Percentiles rank a stretch among this genome's conserved stretches.
Evolutionary conservation across 1,140 invertebrate genomes (phyloP).

Genomic region (Brachionus calyciflorus): DNA sequence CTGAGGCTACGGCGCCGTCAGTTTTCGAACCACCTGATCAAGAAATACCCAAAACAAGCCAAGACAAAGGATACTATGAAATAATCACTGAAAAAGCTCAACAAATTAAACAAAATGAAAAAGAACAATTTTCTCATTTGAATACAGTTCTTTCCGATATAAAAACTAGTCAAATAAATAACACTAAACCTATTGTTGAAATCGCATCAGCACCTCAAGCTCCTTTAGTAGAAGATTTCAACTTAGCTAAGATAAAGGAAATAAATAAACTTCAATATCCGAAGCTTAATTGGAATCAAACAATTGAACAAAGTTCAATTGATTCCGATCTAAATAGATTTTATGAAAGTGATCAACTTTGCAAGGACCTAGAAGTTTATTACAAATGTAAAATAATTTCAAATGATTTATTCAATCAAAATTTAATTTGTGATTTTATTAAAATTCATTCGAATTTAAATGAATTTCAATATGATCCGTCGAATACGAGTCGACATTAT

Average conservation of each 20-base stretch:
- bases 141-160: slow-evolving; percentile 11
- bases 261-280: slow-evolving; percentile 44
- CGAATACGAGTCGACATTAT: neutral
- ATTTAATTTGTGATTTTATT: neutral
- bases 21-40: neutral
- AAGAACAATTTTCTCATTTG: neutral
- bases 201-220: neutral
- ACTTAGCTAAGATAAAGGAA: slow-evolving; percentile 23
- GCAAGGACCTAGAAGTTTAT: slow-evolving; percentile 39
- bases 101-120: neutral
- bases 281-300: slow-evolving; percentile 27
- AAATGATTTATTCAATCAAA: neutral
- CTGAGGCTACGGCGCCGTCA: neutral
- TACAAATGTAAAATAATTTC: slow-evolving; percentile 33
- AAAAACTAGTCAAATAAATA: neutral
- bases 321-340: slow-evolving; percentile 13
- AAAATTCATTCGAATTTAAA: slow-evolving; percentile 18
- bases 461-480: slow-evolving; percentile 36
- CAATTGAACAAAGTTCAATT: neutral
- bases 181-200: neutral
- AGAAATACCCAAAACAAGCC: neutral
- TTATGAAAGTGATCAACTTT: slow-evolving; percentile 31
- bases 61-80: slow-evolving; percentile 10
- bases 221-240: slow-evolving; percentile 23
- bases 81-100: slow-evolving; percentile 4